Conservation (phyloP, 2,888 invertebrate species). For the Pemphredon lugubris region DNA sequence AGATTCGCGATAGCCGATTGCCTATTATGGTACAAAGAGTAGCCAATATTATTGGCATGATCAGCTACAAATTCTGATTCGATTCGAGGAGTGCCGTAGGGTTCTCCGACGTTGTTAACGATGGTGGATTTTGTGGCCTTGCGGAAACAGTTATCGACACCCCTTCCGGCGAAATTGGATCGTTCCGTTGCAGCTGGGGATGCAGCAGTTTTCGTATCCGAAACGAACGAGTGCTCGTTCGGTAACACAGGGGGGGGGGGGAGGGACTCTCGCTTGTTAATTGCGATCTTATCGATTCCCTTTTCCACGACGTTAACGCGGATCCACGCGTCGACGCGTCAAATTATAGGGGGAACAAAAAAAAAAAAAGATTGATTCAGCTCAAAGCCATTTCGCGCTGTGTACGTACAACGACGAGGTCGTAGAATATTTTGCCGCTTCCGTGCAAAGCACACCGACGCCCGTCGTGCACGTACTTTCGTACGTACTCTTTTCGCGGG, state of each 20-base stretch:
- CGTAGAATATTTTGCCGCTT: too few relatives aligned
- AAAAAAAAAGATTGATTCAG: too few relatives aligned
- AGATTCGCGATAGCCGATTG: slow-evolving; percentile 57
- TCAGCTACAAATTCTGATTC: slow-evolving; percentile 56
- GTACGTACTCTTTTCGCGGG: too few relatives aligned
- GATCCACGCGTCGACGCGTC: too few relatives aligned
- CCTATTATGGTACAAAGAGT: slow-evolving; percentile 59
- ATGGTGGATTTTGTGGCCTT: slow-evolving; percentile 25
- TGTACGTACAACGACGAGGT: too few relatives aligned
- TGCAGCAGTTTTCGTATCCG: background rate
- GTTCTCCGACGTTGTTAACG: slow-evolving; percentile 23
- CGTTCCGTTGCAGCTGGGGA: slow-evolving; percentile 34
- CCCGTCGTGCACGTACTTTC: too few relatives aligned
- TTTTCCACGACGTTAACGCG: too few relatives aligned
- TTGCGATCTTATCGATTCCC: slow-evolving; percentile 24
- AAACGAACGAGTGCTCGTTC: too few relatives aligned
- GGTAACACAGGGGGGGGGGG: too few relatives aligned
- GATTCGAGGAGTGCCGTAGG: slow-evolving; percentile 19
- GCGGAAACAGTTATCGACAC: slow-evolving; percentile 33
- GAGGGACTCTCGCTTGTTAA: slow-evolving; percentile 22
- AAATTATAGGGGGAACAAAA: too few relatives aligned
- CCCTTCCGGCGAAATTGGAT: slow-evolving; percentile 45
- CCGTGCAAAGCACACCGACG: too few relatives aligned
- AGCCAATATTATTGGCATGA: slow-evolving; percentile 57
- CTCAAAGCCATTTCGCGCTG: too few relatives aligned